Base-by-base conservation (phyloP, 2,888 invertebrate genomes). In the Agriopis marginaria region DNA sequence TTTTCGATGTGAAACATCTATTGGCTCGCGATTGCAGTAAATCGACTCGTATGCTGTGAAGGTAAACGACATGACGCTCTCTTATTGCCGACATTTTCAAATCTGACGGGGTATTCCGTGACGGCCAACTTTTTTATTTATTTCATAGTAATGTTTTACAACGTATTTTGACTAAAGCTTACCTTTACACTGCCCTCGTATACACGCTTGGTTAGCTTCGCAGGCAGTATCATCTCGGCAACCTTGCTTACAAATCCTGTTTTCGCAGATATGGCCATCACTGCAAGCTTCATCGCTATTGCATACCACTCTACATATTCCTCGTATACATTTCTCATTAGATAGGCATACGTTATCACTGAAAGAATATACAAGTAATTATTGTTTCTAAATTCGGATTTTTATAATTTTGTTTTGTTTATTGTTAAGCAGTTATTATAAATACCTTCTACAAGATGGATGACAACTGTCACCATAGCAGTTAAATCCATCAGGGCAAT, bases 161-260 rank as follows among this genome's bases (percentile, higher is more conserved):
- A 32, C 32, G 6, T 6, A 11, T 51, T 51, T 56, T 17, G 47
- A 12, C 23, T 1, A 32, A n/a, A 58, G 23, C 51, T 77, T 93
- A 96, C 97, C 96, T 95, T 95, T 96, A 83, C 98, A 98, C 86
- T 97, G 96, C 79, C 97, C 97, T 82, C 96, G 96, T 54, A 98
- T 93, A 85, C 98, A 98, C 12, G 98, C 96, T 87, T 97, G 95
- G 70, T 96, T 95, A 71, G 92, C 94, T 9, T 96, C 95, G 84
- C 98, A 98, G 12, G 96, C 95, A 55, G 96, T 96, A 84, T 98
- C 98, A 82, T 96, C 97, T 70, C 98, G 95, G 84, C 98, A 98
- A 56, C 98, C 98, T 80, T 96, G 95, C 83, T 97, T 96, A 85
- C 98, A 98, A 74, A 98, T 95, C 79, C 98, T 95, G 80, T 97